Evolutionary conservation across 2,113 vertebrate species (phyloP).

Genomic region (Pteropus alecto): DNA sequence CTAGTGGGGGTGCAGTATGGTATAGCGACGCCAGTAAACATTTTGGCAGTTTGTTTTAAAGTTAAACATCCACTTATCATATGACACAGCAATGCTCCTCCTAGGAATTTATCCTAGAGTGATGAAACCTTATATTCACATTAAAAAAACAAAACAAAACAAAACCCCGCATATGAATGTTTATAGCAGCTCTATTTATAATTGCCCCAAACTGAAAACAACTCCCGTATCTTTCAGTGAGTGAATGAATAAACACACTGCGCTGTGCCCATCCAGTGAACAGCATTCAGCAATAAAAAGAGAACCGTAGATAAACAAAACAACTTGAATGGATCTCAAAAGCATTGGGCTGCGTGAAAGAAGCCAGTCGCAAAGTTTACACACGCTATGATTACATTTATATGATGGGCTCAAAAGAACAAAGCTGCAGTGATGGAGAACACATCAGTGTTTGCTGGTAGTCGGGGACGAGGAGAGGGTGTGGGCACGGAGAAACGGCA

Average conservation of each 20-base stretch:
- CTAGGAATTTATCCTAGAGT: background rate
- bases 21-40: background rate
- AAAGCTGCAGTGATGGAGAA: background rate
- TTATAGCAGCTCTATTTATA: background rate
- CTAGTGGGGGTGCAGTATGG: background rate
- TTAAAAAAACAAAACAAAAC: background rate
- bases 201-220: background rate
- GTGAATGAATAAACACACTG: conserved; percentile 1
- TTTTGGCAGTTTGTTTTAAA: background rate
- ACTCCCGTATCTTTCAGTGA: background rate
- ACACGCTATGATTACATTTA: background rate
- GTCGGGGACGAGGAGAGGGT: background rate
- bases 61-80: background rate
- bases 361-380: background rate
- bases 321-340: background rate
- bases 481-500: background rate
- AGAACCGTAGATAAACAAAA: background rate
- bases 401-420: background rate
- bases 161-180: background rate
- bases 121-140: background rate
- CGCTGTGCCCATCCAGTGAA: background rate
- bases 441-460: background rate
- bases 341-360: background rate
- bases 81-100: background rate
- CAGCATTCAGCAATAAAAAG: conserved; percentile 18